Evolutionary conservation across 2,888 invertebrate genomes (phyloP), one percentile per base, ranked within the genome.

Genomic region (Drosophila mimetica): DNA sequence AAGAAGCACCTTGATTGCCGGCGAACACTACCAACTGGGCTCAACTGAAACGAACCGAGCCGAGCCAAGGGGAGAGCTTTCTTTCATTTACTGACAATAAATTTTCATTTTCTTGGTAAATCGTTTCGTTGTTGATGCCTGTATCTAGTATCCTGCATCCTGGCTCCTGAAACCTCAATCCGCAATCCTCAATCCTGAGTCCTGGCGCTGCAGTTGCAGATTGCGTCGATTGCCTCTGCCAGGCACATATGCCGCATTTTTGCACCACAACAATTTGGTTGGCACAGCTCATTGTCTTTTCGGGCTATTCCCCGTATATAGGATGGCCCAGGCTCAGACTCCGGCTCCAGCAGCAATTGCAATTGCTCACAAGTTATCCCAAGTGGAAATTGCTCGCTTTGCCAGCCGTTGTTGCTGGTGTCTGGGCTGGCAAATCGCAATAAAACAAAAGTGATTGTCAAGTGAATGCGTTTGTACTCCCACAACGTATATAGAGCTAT

Each of bases 351-450:
- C 47, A 34, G 66, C 61, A 60, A 75, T 74, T 79, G 84, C 88
- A 88, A 88, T 89, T 89, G 82, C 89, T 89, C 88, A 84, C 89
- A 90, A 90, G 89, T 86, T 88, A 86, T 90, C 89, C 90, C 90
- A 90, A 82, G 90, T 89, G 90, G 84, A 90, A 90, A 89, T 86
- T 84, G 83, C 77, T 76, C 72, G 73, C 66, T 72, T 72, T 47
- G 66, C 41, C 61, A 50, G 67, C 64, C 36, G 63, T 37, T 69
- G 59, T 52, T 65, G 39, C 28, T 57, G 61, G 70, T 75, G 55
- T 66, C 78, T 59, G 74, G 74, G 39, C 82, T 72, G 76, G 84
- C 76, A 86, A 81, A 80, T 77, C 78, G 86, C 81, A 82, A 82
- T 86, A 82, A 82, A 74, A 82, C 82, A 84, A 82, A 82, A 82